A percentile compares a stretch with the other conserved stretches of the same genome.
Conservation (phyloP, 2,888 invertebrate genomes). For the Limenitis camilla region DNA sequence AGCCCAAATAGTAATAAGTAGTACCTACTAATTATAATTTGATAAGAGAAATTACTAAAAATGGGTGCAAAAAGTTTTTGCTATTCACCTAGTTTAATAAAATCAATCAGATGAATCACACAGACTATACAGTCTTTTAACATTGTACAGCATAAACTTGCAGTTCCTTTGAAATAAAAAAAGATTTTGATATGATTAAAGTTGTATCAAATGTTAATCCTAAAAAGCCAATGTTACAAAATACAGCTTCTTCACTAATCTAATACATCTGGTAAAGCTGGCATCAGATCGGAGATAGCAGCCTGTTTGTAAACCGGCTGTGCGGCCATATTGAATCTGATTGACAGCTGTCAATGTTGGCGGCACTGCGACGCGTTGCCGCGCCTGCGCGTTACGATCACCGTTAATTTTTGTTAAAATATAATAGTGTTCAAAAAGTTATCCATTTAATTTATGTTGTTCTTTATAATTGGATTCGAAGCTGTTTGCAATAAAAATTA, state of each 20-base stretch:
- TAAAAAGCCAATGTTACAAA: slow-evolving; percentile 26
- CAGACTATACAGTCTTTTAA: too few relatives aligned
- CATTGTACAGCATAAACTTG: too few relatives aligned
- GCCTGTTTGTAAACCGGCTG: slow-evolving; percentile 54
- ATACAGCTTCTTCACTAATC: slow-evolving; percentile 38
- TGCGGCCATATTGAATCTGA: slow-evolving; percentile 70
- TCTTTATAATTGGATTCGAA: too few relatives aligned
- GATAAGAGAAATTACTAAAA: too few relatives aligned
- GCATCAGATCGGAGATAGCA: slow-evolving; percentile 42
- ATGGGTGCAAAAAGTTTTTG: too few relatives aligned
- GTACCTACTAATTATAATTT: too few relatives aligned
- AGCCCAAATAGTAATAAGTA: too few relatives aligned
- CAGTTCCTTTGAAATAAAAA: background rate
- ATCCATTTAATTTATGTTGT: too few relatives aligned
- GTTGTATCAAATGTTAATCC: slow-evolving; percentile 16
- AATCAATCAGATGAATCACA: too few relatives aligned
- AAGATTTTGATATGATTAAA: slow-evolving; percentile 12
- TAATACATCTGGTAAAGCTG: slow-evolving; percentile 41
- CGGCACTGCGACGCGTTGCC: slow-evolving; percentile 69
- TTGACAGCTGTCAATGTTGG: slow-evolving; percentile 74
- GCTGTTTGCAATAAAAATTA: too few relatives aligned
- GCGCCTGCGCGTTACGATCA: slow-evolving; percentile 54
- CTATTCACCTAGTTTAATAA: too few relatives aligned
- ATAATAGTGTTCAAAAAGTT: too few relatives aligned
- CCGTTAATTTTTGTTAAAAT: slow-evolving; percentile 47